phyloP scores from a whole-genome alignment of 2,888 invertebrate species.

The Synanthedon vespiformis region DNA sequence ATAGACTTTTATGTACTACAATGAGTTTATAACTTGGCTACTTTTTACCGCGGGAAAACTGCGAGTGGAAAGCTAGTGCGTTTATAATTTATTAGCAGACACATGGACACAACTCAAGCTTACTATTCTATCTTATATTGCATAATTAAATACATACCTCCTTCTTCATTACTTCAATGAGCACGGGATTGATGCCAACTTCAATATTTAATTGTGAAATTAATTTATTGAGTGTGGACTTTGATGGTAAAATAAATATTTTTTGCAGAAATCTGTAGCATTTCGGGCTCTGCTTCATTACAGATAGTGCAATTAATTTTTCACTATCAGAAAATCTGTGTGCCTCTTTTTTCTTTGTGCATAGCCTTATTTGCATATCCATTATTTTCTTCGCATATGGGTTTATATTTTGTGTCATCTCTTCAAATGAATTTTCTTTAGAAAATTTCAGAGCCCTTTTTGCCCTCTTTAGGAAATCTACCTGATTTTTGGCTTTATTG shows the following conservation, averaged over 20 bases:
- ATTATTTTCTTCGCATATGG: too few relatives aligned
- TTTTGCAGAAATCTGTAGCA: slow-evolving; percentile 3
- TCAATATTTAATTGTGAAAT: neutral
- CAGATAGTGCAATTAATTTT: slow-evolving; percentile 4
- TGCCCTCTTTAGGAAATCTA: neutral
- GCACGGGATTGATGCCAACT: slow-evolving; percentile 1
- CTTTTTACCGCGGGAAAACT: too few relatives aligned
- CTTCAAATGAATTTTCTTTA: slow-evolving; percentile 2
- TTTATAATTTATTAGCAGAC: neutral
- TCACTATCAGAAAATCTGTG: slow-evolving; percentile 2
- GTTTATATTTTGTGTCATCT: slow-evolving; percentile 2
- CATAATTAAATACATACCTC: neutral
- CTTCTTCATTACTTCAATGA: neutral
- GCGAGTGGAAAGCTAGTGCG: neutral
- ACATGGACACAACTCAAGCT: too few relatives aligned
- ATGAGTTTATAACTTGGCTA: too few relatives aligned
- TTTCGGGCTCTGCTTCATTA: slow-evolving; percentile 4
- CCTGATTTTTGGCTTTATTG: neutral
- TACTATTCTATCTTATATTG: neutral
- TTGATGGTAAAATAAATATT: slow-evolving; percentile 2
- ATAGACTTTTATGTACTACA: too few relatives aligned
- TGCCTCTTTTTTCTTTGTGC: slow-evolving; percentile 3
- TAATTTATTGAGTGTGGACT: neutral
- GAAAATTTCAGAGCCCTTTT: slow-evolving; percentile 2
- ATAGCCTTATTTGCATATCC: slow-evolving; percentile 5